Evolutionary conservation across 2,888 invertebrate species (phyloP).

Genomic region (Ophraella communa): DNA sequence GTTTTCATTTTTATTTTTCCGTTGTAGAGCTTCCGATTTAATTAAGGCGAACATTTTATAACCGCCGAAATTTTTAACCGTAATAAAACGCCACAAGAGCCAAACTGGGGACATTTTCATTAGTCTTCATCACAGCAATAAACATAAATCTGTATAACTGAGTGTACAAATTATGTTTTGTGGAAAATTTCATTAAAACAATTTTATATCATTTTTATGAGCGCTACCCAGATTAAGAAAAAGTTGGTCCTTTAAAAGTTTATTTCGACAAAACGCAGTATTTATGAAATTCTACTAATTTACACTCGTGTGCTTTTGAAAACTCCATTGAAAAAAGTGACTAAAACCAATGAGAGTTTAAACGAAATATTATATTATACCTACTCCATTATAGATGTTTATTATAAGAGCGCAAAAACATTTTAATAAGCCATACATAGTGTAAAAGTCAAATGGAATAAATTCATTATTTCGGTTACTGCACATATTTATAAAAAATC

Average conservation of each 20-base stretch:
- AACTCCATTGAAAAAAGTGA: too few species aligned
- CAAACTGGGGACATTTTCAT: slow-evolving; percentile 18
- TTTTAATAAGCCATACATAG: too few species aligned
- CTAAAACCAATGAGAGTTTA: too few species aligned
- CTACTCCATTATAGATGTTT: too few species aligned
- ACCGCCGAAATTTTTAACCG: slow-evolving; percentile 6
- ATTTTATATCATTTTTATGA: slow-evolving; percentile 21
- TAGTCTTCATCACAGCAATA: slow-evolving; percentile 21
- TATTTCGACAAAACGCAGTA: too few species aligned
- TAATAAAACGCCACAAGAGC: slow-evolving; percentile 1
- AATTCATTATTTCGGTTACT: too few species aligned
- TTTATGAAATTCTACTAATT: too few species aligned
- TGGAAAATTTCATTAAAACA: slow-evolving; percentile 21
- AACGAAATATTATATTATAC: too few species aligned
- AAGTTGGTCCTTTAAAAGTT: background rate
- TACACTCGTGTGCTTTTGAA: too few species aligned
- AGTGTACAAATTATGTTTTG: slow-evolving; percentile 16
- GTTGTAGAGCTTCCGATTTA: background rate
- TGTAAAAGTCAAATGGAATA: too few species aligned
- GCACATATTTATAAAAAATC: too few species aligned
- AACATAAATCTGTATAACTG: slow-evolving; percentile 26
- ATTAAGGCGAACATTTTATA: slow-evolving; percentile 2
- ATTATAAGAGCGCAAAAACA: too few species aligned
- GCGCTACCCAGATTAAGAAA: slow-evolving; percentile 9
- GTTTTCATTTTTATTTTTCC: background rate